Conservation (phyloP, 1,140 invertebrate genomes). For the Parapsyche elsis region DNA sequence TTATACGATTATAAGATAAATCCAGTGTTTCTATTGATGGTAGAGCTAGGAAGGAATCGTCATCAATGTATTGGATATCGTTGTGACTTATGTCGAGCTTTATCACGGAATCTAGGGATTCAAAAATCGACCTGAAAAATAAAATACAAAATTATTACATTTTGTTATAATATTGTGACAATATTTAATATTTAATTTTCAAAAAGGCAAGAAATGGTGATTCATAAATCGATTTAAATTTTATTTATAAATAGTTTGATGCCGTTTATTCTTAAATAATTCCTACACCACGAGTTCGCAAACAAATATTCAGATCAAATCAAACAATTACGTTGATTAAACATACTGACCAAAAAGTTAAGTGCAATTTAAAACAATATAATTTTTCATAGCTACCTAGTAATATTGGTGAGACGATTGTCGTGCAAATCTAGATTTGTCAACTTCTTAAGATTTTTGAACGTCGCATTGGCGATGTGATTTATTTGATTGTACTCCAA, state of each 20-base stretch:
- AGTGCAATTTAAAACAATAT: too few relatives aligned
- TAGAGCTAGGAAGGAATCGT: constrained; percentile 61
- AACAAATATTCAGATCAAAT: too few relatives aligned
- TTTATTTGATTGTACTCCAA: constrained; percentile 69
- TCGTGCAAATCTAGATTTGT: constrained; percentile 67
- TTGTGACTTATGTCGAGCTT: constrained; percentile 64
- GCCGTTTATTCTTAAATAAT: too few relatives aligned
- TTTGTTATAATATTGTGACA: too few relatives aligned
- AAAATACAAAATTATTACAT: constrained; percentile 29
- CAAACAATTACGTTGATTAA: too few relatives aligned
- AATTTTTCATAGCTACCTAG: too few relatives aligned
- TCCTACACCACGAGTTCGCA: too few relatives aligned
- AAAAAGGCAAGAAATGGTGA: too few relatives aligned
- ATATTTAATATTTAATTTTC: too few relatives aligned
- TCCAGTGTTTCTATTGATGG: constrained; percentile 62
- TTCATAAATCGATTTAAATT: too few relatives aligned
- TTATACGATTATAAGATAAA: constrained; percentile 69
- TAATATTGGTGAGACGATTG: constrained; percentile 68
- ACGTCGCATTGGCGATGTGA: constrained; percentile 67
- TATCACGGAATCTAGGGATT: constrained; percentile 56
- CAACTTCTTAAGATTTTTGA: constrained; percentile 65
- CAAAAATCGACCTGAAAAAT: constrained; percentile 60
- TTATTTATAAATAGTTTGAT: too few relatives aligned
- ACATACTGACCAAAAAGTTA: too few relatives aligned
- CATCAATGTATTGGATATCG: constrained; percentile 60